phyloP scores from a whole-genome alignment of 2,113 vertebrate species.

The Lamprotornis superbus region DNA sequence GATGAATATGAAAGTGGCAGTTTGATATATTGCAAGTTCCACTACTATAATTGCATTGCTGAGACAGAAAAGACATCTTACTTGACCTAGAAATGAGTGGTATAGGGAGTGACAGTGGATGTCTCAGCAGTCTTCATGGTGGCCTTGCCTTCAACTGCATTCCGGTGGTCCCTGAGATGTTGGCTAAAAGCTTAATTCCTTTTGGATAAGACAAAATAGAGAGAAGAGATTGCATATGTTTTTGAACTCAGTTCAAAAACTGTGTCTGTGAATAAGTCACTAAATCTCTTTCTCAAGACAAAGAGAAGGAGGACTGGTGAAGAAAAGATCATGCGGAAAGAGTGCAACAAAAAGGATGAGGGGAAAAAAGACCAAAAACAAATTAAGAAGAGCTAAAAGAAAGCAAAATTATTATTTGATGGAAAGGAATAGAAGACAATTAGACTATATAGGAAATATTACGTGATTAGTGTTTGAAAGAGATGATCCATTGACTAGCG shows the following conservation, averaged over 20 bases:
- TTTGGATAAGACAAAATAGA: background rate
- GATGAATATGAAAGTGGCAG: background rate
- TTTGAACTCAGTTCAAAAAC: background rate
- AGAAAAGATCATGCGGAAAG: background rate
- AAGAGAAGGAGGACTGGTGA: background rate
- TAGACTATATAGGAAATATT: background rate
- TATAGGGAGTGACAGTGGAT: background rate
- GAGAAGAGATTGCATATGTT: background rate
- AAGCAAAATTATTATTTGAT: background rate
- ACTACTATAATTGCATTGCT: background rate
- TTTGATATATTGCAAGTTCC: background rate
- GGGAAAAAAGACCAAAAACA: fast-evolving
- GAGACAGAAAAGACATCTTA: background rate
- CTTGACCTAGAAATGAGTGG: background rate
- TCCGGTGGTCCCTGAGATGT: background rate
- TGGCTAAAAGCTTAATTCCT: background rate
- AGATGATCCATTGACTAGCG: background rate
- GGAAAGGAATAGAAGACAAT: background rate
- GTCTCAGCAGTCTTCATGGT: background rate
- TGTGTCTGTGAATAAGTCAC: background rate
- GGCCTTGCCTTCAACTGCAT: background rate
- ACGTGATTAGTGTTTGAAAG: background rate
- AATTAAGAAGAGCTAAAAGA: background rate
- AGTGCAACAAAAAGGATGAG: background rate
- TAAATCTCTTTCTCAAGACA: background rate